These are phyloP conservation scores for Chaenodraco wilsoni DNA, from an alignment of 2,797 vertebrate genomes.

Conservation along the genomic window DNA sequence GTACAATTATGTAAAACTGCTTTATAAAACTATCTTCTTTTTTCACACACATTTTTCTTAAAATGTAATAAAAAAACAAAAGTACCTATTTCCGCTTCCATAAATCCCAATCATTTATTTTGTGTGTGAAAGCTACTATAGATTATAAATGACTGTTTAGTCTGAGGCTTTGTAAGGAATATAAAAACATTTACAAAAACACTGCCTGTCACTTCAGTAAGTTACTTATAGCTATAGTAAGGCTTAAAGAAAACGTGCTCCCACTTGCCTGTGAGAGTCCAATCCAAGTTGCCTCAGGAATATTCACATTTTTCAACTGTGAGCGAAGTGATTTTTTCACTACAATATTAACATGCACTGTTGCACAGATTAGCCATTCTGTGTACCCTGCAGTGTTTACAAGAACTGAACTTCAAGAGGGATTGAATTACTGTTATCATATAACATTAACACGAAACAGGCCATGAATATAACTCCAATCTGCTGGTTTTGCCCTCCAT, in stretches of 20 bases:
- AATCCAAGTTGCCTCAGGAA: slow-evolving; percentile 17
- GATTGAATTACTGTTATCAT: neutral
- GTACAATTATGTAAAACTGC: too few relatives aligned
- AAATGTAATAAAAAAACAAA: neutral
- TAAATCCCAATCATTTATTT: neutral
- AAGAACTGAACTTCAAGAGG: neutral
- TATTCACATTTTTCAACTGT: slow-evolving; percentile 7
- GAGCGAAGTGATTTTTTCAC: neutral
- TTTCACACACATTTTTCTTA: neutral
- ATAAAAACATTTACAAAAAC: neutral
- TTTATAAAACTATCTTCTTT: neutral
- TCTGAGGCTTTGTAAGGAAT: neutral
- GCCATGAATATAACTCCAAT: neutral
- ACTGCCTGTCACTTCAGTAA: slow-evolving; percentile 1
- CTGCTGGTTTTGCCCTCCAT: slow-evolving; percentile 6
- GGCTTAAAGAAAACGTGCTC: slow-evolving; percentile 43
- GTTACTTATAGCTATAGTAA: slow-evolving; percentile 6
- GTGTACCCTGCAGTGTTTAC: neutral
- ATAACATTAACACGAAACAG: neutral
- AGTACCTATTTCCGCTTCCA: neutral
- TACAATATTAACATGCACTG: neutral
- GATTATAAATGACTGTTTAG: neutral
- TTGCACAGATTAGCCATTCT: neutral
- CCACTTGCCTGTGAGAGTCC: slow-evolving; percentile 35
- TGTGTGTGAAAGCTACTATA: neutral